Evolutionary conservation across 1,140 invertebrate genomes (phyloP).

Genomic region (Polyergus mexicanus): DNA sequence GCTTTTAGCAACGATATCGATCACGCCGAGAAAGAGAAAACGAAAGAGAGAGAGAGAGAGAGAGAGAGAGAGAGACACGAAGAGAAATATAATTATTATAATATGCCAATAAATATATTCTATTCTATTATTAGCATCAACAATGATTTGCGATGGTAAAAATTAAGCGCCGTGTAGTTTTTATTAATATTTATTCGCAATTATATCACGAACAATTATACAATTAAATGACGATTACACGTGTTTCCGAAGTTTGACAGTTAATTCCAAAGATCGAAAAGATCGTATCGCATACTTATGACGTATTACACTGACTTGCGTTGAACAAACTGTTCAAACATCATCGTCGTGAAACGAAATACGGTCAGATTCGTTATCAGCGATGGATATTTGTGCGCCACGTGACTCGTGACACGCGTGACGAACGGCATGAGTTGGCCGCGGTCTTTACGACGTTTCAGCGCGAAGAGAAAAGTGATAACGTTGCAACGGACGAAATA

Average conservation of each 20-base stretch:
- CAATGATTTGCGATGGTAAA: not conserved
- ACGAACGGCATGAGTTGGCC: slow-evolving; percentile 17
- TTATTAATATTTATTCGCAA: not conserved
- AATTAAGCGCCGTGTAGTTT: not conserved
- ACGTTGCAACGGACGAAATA: slow-evolving; percentile 15
- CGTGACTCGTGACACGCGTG: slow-evolving; percentile 29
- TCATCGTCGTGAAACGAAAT: not conserved
- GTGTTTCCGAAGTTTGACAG: slow-evolving; percentile 43
- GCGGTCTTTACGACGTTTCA: not conserved
- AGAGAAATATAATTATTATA: slow-evolving; percentile 9
- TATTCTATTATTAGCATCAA: not conserved
- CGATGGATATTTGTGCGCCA: slow-evolving; percentile 28
- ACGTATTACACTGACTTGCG: not conserved
- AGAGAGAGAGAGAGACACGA: not conserved
- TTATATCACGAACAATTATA: not conserved
- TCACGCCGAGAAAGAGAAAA: not conserved
- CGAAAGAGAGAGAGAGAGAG: too few species aligned
- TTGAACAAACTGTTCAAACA: slow-evolving; percentile 49
- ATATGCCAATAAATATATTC: not conserved
- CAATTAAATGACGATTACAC: slow-evolving; percentile 12
- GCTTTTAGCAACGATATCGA: slow-evolving; percentile 29
- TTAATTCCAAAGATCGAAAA: slow-evolving; percentile 38
- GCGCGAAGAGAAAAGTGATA: slow-evolving; percentile 4
- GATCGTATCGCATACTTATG: not conserved
- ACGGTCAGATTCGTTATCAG: slow-evolving; percentile 35